phyloP scores from a whole-genome alignment of 2,888 invertebrate species.

The Drosophila setosimentum region DNA sequence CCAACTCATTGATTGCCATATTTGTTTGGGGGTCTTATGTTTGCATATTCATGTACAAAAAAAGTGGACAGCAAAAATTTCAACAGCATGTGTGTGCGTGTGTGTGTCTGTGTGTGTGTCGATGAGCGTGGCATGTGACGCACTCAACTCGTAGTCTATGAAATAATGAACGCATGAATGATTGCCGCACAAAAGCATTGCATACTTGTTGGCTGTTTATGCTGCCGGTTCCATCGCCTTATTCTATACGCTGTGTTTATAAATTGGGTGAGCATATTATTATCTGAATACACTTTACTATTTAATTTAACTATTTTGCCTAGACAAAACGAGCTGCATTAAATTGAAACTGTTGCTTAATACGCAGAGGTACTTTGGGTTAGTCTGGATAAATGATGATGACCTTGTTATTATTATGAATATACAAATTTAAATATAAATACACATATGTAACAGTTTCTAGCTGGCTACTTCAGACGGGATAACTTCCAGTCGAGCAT shows the following conservation, averaged over 20 bases:
- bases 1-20: constrained; percentile 85
- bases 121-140: constrained; percentile 53
- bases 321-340: neutral
- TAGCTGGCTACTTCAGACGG: neutral
- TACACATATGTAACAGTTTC: neutral
- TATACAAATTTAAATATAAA: neutral
- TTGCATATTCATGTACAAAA: constrained; percentile 53
- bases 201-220: constrained; percentile 66
- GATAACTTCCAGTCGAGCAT: constrained; percentile 8
- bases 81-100: constrained; percentile 13
- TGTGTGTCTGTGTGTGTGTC: constrained; percentile 20
- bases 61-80: constrained; percentile 54
- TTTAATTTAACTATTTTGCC: neutral
- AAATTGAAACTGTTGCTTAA: neutral
- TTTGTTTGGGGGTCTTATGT: constrained; percentile 59
- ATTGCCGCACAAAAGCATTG: constrained; percentile 70
- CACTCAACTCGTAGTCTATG: constrained; percentile 72
- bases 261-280: neutral
- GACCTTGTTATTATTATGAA: neutral
- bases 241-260: constrained; percentile 22
- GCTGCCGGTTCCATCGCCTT: constrained; percentile 30
- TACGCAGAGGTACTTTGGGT: neutral
- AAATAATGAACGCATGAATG: constrained; percentile 83
- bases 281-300: rapidly evolving
- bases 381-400: neutral